A percentile compares a stretch with the other conserved stretches of the same genome.
Conservation (phyloP, 2,888 invertebrate species). For the Harpalus rubripes region DNA sequence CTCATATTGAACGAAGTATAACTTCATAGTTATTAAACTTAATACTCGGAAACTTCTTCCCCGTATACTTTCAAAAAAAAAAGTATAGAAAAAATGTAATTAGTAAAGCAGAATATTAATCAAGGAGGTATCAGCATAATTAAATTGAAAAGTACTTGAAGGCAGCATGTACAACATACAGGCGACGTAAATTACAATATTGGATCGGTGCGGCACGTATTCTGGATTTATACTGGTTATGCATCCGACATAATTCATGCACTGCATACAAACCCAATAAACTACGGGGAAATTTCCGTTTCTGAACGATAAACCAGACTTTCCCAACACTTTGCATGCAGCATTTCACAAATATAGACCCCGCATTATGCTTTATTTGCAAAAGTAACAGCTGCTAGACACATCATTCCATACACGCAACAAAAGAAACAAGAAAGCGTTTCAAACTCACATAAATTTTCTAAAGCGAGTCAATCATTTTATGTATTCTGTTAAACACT, state of each 20-base stretch:
- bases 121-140: background rate
- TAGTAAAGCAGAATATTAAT: slow-evolving; percentile 37
- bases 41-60: slow-evolving; percentile 29
- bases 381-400: slow-evolving; percentile 1
- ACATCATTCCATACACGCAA: background rate
- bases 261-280: slow-evolving; percentile 50
- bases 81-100: slow-evolving; percentile 31
- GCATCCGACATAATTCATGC: slow-evolving; percentile 44
- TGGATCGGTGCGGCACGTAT: slow-evolving; percentile 34
- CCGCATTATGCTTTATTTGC: background rate
- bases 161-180: background rate
- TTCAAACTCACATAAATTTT: background rate
- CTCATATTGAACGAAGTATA: slow-evolving; percentile 46
- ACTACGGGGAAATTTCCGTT: slow-evolving; percentile 41
- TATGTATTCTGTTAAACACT: background rate
- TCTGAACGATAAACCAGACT: slow-evolving; percentile 25
- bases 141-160: slow-evolving; percentile 17
- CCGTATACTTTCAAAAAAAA: slow-evolving; percentile 30
- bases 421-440: background rate
- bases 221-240: slow-evolving; percentile 36
- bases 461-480: background rate
- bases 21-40: slow-evolving; percentile 50
- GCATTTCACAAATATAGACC: background rate
- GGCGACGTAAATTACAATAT: slow-evolving; percentile 35
- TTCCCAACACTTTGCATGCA: slow-evolving; percentile 12